Percentiles rank a stretch among this genome's conserved stretches.
phyloP scores from a whole-genome alignment of 2,888 invertebrate species.

The Philonicus albiceps region DNA sequence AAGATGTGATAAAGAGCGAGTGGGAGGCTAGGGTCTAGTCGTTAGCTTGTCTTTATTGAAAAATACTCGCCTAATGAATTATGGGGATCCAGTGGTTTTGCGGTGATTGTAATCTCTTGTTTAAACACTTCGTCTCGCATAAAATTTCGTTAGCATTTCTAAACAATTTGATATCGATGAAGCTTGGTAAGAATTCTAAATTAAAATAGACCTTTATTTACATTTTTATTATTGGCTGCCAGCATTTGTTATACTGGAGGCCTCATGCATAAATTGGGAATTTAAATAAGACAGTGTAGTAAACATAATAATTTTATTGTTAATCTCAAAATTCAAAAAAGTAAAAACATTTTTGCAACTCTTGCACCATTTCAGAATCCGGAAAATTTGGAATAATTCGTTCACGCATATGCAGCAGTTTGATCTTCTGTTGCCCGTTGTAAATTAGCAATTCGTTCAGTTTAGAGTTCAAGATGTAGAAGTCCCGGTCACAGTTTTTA shows the following conservation, averaged over 20 bases:
- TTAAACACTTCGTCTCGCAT: not conserved
- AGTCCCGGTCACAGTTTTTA: slow-evolving; percentile 53
- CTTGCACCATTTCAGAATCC: not conserved
- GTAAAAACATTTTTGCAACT: slow-evolving; percentile 2
- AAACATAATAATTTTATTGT: not conserved
- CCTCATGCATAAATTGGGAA: no score
- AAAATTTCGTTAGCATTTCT: not conserved
- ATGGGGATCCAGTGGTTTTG: not conserved
- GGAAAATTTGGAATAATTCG: not conserved
- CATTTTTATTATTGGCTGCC: no score
- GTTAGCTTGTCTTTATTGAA: not conserved
- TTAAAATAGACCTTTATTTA: no score
- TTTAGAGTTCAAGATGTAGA: slow-evolving; percentile 54
- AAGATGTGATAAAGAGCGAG: not conserved
- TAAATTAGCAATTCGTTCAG: slow-evolving; percentile 57
- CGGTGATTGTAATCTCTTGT: not conserved
- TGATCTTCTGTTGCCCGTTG: slow-evolving; percentile 55
- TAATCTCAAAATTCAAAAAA: slow-evolving; percentile 2
- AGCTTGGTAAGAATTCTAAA: no score
- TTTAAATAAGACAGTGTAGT: not conserved
- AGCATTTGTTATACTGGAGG: no score
- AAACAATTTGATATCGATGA: no score
- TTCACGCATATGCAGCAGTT: not conserved
- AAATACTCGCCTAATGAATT: not conserved
- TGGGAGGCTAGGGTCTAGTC: not conserved